Evolutionary conservation across 2,888 invertebrate genomes (phyloP).

Genomic region (Pyrrhia umbra): DNA sequence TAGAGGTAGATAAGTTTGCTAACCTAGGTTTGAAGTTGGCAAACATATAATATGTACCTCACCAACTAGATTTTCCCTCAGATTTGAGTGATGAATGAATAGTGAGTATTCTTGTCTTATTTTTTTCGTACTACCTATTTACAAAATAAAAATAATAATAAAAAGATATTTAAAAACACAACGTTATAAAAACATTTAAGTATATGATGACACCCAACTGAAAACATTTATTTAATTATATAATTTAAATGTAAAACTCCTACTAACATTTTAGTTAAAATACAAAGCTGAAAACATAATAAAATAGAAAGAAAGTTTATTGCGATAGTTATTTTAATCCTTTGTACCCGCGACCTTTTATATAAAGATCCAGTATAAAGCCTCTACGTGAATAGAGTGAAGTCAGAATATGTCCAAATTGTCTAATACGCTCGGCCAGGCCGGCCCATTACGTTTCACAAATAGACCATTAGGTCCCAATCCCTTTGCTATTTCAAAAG

Average conservation of each 20-base stretch:
- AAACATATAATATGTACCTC: neutral
- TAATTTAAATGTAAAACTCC: constrained; percentile 21
- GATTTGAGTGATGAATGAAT: neutral
- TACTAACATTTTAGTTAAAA: constrained; percentile 32
- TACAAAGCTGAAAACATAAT: constrained; percentile 36
- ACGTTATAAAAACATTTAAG: constrained; percentile 2
- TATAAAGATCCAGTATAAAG: constrained; percentile 71
- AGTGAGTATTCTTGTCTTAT: neutral
- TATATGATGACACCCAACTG: constrained; percentile 7
- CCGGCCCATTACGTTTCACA: constrained; percentile 88
- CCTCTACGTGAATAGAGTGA: constrained; percentile 79
- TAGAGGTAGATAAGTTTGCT: no score
- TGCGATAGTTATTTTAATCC: constrained; percentile 61
- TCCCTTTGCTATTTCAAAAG: constrained; percentile 90
- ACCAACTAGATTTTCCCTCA: neutral
- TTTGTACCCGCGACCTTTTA: constrained; percentile 62
- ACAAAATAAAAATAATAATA: neutral
- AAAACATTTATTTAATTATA: constrained; percentile 22
- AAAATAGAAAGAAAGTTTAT: constrained; percentile 54
- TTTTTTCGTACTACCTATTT: neutral
- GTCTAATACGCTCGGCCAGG: constrained; percentile 86
- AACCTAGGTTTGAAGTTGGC: no score
- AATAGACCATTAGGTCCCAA: constrained; percentile 90
- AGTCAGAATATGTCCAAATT: constrained; percentile 87
- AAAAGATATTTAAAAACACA: neutral